phyloP scores from a whole-genome alignment of 1,140 invertebrate species.

The Samia ricini region DNA sequence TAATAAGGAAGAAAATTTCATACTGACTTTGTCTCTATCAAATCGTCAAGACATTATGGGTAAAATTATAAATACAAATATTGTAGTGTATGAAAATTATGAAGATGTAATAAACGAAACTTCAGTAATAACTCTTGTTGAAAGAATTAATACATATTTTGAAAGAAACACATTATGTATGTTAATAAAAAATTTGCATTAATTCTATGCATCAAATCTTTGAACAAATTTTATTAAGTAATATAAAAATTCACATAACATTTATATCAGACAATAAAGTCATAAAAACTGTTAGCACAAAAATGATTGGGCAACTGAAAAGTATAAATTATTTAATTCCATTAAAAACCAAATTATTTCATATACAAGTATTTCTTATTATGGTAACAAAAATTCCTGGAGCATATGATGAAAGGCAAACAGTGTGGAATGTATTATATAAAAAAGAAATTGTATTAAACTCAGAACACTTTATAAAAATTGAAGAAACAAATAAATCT shows the following conservation, averaged over 20 bases:
- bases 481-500: slow-evolving; percentile 20
- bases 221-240: slow-evolving; percentile 39
- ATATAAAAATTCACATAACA: slow-evolving; percentile 53
- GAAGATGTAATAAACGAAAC: slow-evolving; percentile 46
- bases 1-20: slow-evolving; percentile 43
- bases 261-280: slow-evolving; percentile 33
- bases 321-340: slow-evolving; percentile 46
- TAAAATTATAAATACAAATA: slow-evolving; percentile 33
- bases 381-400: slow-evolving; percentile 45
- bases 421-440: slow-evolving; percentile 44
- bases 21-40: slow-evolving; percentile 49
- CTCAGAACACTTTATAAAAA: slow-evolving; percentile 56
- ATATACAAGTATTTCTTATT: slow-evolving; percentile 41
- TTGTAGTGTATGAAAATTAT: slow-evolving; percentile 49
- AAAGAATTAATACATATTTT: slow-evolving; percentile 46
- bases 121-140: slow-evolving; percentile 35
- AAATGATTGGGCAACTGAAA: slow-evolving; percentile 40
- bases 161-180: slow-evolving; percentile 33
- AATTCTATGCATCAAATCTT: slow-evolving; percentile 35
- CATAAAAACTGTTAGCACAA: slow-evolving; percentile 46
- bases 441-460: slow-evolving; percentile 35
- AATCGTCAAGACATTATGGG: slow-evolving; percentile 57
- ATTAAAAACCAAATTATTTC: slow-evolving; percentile 27
- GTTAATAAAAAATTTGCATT: slow-evolving; percentile 39
- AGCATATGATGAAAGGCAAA: slow-evolving; percentile 39